Evolutionary conservation across 2,113 vertebrate genomes (phyloP).

Genomic region (Muntiacus muntjak): DNA sequence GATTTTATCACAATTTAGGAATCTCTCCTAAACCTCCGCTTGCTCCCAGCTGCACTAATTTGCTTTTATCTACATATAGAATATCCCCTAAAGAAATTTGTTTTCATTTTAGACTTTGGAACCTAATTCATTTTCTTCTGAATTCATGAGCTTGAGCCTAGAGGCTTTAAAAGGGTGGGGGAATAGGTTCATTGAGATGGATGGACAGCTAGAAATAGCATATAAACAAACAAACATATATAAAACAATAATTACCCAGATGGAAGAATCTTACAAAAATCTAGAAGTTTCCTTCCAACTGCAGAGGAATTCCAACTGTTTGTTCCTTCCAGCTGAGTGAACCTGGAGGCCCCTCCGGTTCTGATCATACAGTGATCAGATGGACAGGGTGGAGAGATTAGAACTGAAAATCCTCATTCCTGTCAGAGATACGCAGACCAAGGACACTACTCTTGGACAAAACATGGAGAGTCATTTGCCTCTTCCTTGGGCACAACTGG

Average conservation of each 20-base stretch:
- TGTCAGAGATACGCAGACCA: neutral
- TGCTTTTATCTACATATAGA: neutral
- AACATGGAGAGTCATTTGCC: constrained; percentile 30
- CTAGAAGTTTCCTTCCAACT: neutral
- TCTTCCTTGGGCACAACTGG: neutral
- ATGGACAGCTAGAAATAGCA: neutral
- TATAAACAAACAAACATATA: neutral
- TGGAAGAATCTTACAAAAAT: constrained; percentile 40
- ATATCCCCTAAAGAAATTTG: neutral
- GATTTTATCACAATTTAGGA: neutral
- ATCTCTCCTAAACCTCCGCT: neutral
- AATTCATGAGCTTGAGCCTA: neutral
- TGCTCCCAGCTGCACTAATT: neutral
- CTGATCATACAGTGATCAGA: constrained; percentile 16
- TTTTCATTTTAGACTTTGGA: constrained; percentile 28
- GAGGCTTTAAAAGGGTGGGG: neutral
- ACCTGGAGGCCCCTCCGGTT: neutral
- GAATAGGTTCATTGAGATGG: neutral
- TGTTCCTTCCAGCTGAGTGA: neutral
- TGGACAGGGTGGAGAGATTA: neutral
- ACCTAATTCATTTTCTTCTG: neutral
- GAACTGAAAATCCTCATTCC: neutral
- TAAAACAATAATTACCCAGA: neutral
- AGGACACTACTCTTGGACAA: neutral
- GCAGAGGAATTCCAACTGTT: neutral